Percentiles rank a stretch among this genome's conserved stretches.
Evolutionary conservation across 2,113 vertebrate species (phyloP).

Genomic region (Prinia subflava): DNA sequence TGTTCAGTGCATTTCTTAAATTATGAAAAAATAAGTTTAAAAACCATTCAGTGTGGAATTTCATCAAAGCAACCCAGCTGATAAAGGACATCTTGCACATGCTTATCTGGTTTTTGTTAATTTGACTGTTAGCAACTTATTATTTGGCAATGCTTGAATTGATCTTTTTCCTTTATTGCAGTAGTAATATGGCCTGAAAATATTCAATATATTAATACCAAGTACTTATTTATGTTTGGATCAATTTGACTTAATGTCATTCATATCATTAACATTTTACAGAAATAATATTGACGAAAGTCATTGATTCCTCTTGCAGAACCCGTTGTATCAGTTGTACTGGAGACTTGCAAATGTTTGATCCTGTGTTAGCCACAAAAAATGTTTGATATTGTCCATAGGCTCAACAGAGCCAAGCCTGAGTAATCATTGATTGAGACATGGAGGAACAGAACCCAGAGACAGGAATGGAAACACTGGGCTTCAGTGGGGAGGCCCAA

Average conservation of each 20-base stretch:
- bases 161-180: conserved; percentile 11
- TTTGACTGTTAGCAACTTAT: conserved; percentile 1
- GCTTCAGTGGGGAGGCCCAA: neutral
- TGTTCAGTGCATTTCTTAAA: neutral
- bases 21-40: neutral
- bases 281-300: conserved; percentile 74
- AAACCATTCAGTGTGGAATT: neutral
- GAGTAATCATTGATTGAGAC: neutral
- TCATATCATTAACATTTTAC: conserved; percentile 80
- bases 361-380: neutral
- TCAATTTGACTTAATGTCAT: conserved; percentile 85
- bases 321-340: conserved; percentile 2
- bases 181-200: conserved; percentile 3
- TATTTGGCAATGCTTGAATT: conserved; percentile 17
- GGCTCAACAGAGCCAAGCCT: neutral
- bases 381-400: neutral
- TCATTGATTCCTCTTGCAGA: conserved; percentile 79
- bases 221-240: conserved; percentile 75
- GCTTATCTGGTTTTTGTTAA: neutral
- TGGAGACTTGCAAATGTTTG: neutral
- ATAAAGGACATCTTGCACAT: neutral
- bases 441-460: neutral
- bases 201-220: conserved; percentile 19
- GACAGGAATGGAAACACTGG: neutral
- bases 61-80: neutral